A percentile compares a stretch with the other conserved stretches of the same genome.
These are phyloP conservation scores for Sinella curviseta DNA, from an alignment of 1,140 invertebrate species.

Conservation along the genomic window DNA sequence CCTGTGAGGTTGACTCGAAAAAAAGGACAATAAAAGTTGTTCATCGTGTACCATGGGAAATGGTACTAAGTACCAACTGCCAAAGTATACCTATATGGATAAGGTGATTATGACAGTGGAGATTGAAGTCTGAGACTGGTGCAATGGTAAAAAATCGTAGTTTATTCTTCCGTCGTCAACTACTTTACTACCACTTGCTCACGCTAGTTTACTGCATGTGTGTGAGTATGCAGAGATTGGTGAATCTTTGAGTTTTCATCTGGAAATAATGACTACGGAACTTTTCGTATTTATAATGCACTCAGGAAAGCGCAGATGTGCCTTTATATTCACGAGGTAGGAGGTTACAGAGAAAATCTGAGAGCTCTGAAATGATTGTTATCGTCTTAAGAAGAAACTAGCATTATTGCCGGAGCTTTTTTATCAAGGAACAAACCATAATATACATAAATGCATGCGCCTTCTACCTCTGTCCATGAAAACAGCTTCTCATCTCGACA, in stretches of 20 bases:
- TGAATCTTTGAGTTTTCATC: background rate
- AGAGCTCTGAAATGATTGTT: background rate
- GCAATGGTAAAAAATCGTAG: too few relatives aligned
- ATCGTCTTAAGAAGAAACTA: background rate
- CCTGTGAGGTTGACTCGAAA: background rate
- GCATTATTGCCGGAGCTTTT: background rate
- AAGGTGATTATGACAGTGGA: background rate
- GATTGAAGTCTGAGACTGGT: background rate
- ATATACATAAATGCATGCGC: background rate
- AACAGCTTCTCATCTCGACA: background rate
- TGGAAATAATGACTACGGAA: background rate
- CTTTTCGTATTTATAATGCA: background rate
- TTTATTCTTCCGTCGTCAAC: too few relatives aligned
- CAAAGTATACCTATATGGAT: too few relatives aligned
- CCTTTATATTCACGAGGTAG: background rate
- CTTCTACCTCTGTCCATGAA: too few relatives aligned
- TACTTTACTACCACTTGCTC: background rate
- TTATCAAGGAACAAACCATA: background rate
- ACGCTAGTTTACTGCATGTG: background rate
- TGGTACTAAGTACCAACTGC: background rate
- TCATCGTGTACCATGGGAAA: background rate
- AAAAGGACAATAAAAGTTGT: slow-evolving; percentile 14
- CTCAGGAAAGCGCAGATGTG: background rate
- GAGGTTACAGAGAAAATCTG: background rate
- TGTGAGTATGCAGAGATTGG: background rate